phyloP scores from a whole-genome alignment of 35 echinoderm and acorn worm species.

The Stichopus chloronotus region DNA sequence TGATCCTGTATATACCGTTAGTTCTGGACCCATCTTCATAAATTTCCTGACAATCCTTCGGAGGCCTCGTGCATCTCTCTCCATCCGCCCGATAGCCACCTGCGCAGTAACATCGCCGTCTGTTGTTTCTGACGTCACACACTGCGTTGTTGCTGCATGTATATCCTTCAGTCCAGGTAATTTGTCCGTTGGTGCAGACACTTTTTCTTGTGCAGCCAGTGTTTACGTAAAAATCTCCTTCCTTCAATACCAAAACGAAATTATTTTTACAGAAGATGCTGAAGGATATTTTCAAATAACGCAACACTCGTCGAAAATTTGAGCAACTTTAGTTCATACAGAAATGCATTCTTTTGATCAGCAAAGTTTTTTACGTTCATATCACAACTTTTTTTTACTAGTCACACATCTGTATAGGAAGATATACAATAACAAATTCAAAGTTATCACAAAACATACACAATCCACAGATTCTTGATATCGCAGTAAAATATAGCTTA shows the following conservation, averaged over 20 bases:
- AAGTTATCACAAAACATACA: too few species aligned
- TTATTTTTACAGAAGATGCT: too few species aligned
- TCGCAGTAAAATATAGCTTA: too few species aligned
- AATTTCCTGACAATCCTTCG: slow-evolving; percentile 2
- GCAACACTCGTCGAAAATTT: too few species aligned
- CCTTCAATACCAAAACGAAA: background rate
- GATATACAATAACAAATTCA: too few species aligned
- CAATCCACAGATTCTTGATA: too few species aligned
- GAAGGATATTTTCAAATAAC: too few species aligned
- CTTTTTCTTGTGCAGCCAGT: background rate
- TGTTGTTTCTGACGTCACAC: slow-evolving; percentile 29
- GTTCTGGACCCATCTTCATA: background rate
- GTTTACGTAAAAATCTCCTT: background rate
- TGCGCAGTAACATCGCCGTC: slow-evolving; percentile 2
- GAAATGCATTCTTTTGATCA: too few species aligned
- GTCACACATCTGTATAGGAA: too few species aligned
- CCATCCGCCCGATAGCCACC: background rate
- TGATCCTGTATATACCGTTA: slow-evolving; percentile 7
- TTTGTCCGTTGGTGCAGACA: background rate
- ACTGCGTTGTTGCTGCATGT: background rate
- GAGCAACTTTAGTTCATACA: too few species aligned
- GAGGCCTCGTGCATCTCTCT: background rate
- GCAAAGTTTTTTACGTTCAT: too few species aligned
- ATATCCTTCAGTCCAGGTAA: background rate
- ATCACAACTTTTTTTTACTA: too few species aligned